These are phyloP conservation scores for Scalopus aquaticus DNA, from an alignment of 2,113 vertebrate genomes.

Conservation along the genomic window DNA sequence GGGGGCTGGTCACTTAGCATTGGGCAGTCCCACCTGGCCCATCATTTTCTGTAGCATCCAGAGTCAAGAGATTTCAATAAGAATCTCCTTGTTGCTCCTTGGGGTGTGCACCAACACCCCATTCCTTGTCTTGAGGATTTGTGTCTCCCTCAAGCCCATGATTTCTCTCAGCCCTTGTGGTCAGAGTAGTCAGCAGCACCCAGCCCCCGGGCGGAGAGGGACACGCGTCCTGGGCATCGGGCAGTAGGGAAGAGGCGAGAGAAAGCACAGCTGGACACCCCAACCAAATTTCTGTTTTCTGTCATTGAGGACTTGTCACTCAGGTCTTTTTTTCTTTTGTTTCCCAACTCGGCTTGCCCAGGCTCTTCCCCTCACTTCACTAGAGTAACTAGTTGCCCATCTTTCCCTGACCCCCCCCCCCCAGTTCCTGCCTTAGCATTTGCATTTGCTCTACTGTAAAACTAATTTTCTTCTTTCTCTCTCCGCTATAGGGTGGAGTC, in stretches of 20 bases:
- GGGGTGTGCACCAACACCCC: too few relatives aligned
- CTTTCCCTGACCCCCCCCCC: background rate
- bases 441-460: background rate
- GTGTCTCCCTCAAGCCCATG: background rate
- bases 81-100: background rate
- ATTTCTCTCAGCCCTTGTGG: background rate
- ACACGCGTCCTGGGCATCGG: background rate
- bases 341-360: background rate
- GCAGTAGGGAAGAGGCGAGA: background rate
- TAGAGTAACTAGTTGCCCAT: background rate
- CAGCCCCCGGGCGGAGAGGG: accelerated
- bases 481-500: constrained; percentile 92
- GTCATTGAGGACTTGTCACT: background rate
- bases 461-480: background rate
- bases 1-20: background rate
- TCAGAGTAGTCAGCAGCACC: background rate
- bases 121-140: background rate
- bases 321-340: accelerated
- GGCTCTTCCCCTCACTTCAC: background rate
- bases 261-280: too few relatives aligned
- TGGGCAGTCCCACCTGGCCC: background rate
- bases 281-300: accelerated
- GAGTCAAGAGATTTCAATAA: background rate
- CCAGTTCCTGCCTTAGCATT: background rate
- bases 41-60: background rate